Base-by-base conservation (phyloP, 2,888 invertebrate genomes). In the Neoitamus cyanurus region DNA sequence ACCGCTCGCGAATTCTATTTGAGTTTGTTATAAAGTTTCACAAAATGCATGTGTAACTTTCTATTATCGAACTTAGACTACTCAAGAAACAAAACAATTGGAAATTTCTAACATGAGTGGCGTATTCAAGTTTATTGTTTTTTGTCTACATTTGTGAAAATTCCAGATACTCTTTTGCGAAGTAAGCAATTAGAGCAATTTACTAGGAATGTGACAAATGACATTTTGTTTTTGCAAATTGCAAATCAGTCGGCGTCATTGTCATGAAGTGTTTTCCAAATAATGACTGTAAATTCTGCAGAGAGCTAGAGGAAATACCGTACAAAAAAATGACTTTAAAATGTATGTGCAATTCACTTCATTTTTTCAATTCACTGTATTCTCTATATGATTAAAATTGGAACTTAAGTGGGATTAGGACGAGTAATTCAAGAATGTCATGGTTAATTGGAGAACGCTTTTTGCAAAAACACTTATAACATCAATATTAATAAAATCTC, bases 201-300 rank as follows among this genome's bases (percentile, higher is more conserved):
- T 28, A 11, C 20, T 34, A 70, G 70, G n/a, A 30, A 69, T 48
- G n/a, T n/a, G 25, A 36, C 69, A 82, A 82, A 82, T 82, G 82
- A 82, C 82, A 80, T 58, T 37, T 73, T 37, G 36, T 82, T 82
- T 82, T 28, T 69, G 82, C 69, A n/a, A 58, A 11, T 11, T 28
- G 69, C 82, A 82, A 82, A 82, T 82, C 82, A 82, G 82, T 82
- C 82, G 30, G 82, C 69, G 82, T 82, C 82, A 82, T 69, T 82
- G 25, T 58, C 58, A 58, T 58, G 15, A 58, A 25, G 58, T 58
- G 20, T 58, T 9, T 73, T 73, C 36, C 37, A 73, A 58, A 58
- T 58, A 20, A 58, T 58, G 15, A 58, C 58, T 58, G 6, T 58
- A 15, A 58, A 20, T 58, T 58, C 20, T n/a, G 25, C 25, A 58